A percentile compares a stretch with the other conserved stretches of the same genome.
phyloP scores from a whole-genome alignment of 35 echinoderm and acorn worm genomes.

The Heliocidaris erythrogramma region DNA sequence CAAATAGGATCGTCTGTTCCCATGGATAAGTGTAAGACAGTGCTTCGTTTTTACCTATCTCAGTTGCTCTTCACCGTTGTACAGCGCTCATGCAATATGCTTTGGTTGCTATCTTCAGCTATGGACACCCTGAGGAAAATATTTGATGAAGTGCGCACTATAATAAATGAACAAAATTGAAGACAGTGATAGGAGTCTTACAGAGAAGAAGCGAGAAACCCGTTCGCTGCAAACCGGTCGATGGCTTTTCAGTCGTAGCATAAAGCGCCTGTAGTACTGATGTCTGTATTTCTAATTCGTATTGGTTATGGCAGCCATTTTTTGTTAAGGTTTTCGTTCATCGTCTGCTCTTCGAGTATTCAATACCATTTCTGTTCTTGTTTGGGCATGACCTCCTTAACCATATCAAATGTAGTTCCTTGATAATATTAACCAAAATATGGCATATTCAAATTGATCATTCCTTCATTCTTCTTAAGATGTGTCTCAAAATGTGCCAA shows the following conservation, averaged over 20 bases:
- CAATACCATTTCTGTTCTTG: not conserved
- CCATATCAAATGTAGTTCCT: no score
- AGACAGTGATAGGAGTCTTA: not conserved
- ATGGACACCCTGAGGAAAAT: not conserved
- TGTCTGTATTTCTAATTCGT: not conserved
- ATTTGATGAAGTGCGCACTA: not conserved
- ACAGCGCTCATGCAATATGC: not conserved
- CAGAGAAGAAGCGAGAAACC: not conserved
- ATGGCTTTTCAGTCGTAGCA: not conserved
- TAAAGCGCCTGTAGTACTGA: not conserved
- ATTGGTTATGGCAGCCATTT: not conserved
- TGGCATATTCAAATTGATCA: no score
- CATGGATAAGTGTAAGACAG: not conserved
- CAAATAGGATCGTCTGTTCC: not conserved
- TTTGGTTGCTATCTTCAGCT: not conserved
- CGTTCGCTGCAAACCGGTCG: not conserved
- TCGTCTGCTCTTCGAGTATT: not conserved
- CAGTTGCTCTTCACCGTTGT: not conserved
- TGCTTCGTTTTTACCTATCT: not conserved
- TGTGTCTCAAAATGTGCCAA: no score
- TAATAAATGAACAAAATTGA: conserved; percentile 19
- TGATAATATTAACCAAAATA: no score
- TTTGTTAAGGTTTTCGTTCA: not conserved
- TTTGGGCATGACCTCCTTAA: no score
- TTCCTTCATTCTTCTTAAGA: no score